Evolutionary conservation across 2,797 vertebrate genomes (phyloP), one percentile per base, ranked within the genome.

Genomic region (Danio aesculapii): DNA sequence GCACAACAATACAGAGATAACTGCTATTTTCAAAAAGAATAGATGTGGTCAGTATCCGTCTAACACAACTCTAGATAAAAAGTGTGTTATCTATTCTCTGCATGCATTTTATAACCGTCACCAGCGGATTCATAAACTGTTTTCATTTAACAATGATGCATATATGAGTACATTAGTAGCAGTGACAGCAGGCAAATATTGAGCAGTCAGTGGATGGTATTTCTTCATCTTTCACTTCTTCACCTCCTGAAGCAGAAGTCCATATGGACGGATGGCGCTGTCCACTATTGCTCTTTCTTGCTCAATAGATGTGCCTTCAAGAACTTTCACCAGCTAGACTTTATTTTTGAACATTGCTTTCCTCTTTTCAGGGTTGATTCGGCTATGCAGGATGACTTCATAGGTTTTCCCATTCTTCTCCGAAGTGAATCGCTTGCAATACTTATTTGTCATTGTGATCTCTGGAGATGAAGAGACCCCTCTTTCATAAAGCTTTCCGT

Each of bases 401-500:
- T 85, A 86, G 9, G 30, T 83, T 66, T 84, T 84, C 0, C 75
- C 50, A 3, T 64, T 74, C 58, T 6, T 76, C 49, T 64, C 72
- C 3, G 83, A 86, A 30, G 6, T 83, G 81, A 88, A 88, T 7
- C 5, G 61, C 14, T 70, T 83, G 8, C 6, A 8, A 0, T 39
- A 17, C 6, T 0, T 0, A 46, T 16, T 64, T 16, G 85, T 81
- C 0, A 11, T 13, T 8, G 8, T 5, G 5, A 86, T 59, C 16
- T 84, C n/a, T 17, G 84, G 84, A 30, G 30, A 30, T 30, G 84
- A 86, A 57, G 85, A 86, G 61, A 88, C 21, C 6, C 87, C 84
- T n/a, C 74, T 77, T n/a, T 85, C 83, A 0, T 59, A 77, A 0
- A 3, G 3, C 0, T n/a, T 0, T 7, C 14, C 0, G 0, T 0